Conservation (phyloP, 1,140 invertebrate genomes). For the Triops longicaudatus region DNA sequence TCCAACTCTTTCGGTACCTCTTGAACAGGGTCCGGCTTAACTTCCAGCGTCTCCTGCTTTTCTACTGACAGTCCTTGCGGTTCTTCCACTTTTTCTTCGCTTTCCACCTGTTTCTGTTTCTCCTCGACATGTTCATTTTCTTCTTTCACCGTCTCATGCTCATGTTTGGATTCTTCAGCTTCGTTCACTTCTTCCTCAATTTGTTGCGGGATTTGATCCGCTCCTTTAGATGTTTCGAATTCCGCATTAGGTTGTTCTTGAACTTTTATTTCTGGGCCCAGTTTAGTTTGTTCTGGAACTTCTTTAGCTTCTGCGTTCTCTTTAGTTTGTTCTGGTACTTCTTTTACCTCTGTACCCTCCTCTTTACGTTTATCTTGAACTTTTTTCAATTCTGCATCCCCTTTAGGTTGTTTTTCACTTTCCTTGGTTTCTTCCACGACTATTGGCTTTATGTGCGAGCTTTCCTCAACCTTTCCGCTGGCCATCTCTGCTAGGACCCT, state of each 20-base stretch:
- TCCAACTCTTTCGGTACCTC: neutral
- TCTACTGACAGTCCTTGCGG: neutral
- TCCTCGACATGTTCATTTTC: no score
- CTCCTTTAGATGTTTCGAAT: no score
- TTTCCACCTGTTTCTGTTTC: neutral
- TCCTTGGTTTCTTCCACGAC: no score
- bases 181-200: conserved; percentile 19
- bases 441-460: neutral
- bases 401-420: neutral
- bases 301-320: conserved; percentile 6
- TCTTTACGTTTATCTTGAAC: neutral
- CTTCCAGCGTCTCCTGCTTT: neutral
- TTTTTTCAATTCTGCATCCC: neutral
- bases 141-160: no score
- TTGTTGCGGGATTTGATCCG: no score
- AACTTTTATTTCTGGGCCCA: neutral
- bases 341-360: neutral
- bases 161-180: no score
- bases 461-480: neutral
- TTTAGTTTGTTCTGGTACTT: conserved; percentile 17
- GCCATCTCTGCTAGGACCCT: neutral
- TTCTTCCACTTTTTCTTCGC: conserved; percentile 22
- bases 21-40: conserved; percentile 9
- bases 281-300: conserved; percentile 16
- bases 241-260: neutral